These are phyloP conservation scores for Brachionus angularis DNA, from an alignment of 1,140 invertebrate species.

Conservation along the genomic window DNA sequence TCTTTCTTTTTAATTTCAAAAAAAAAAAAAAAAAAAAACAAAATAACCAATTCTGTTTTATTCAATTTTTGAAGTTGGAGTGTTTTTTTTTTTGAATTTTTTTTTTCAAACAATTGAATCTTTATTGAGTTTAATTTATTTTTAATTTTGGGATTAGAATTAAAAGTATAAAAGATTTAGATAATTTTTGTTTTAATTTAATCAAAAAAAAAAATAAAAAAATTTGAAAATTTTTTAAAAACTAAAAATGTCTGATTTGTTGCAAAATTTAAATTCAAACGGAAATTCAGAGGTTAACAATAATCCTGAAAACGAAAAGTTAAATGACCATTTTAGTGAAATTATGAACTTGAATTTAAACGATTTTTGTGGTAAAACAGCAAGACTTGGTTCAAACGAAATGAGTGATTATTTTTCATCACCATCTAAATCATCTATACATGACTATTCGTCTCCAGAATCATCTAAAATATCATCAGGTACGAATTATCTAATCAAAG, in stretches of 20 bases:
- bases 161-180: too few species aligned
- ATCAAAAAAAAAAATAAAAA: too few species aligned
- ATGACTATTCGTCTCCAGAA: slow-evolving; percentile 26
- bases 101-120: too few species aligned
- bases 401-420: slow-evolving; percentile 22
- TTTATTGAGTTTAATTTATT: too few species aligned
- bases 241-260: too few species aligned
- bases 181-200: too few species aligned
- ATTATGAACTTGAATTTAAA: slow-evolving; percentile 14
- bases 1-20: slow-evolving; percentile 16
- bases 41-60: background rate
- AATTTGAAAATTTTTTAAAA: too few species aligned
- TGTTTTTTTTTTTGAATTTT: too few species aligned
- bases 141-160: too few species aligned
- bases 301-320: background rate
- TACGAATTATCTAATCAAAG: background rate
- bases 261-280: background rate
- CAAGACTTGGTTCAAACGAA: background rate
- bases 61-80: too few species aligned
- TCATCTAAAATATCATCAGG: background rate
- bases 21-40: slow-evolving; percentile 14
- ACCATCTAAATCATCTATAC: slow-evolving; percentile 25
- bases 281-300: slow-evolving; percentile 1
- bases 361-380: slow-evolving; percentile 9
- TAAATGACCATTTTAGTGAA: too few species aligned